Base-by-base conservation (phyloP, 2,797 vertebrate genomes). In the Ciconia nigra region DNA sequence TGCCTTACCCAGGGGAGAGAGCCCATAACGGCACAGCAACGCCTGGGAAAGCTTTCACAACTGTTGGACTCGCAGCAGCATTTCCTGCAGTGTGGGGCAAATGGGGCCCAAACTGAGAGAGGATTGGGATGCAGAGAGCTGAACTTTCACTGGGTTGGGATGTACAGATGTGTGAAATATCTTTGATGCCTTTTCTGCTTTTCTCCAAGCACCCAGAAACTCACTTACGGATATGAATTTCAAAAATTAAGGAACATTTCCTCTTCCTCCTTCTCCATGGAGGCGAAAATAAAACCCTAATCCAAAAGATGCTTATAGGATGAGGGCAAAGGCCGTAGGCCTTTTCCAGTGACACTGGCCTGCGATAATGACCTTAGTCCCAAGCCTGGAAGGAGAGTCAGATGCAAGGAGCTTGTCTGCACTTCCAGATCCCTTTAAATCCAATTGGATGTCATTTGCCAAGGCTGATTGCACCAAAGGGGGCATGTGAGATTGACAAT, bases 341-440 rank as follows among this genome's bases (percentile, higher is more conserved):
- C 39, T 90, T 80, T 85, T 77, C 37, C 46, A 90, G 51, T 37
- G 20, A 28, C 28, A 20, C 69, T 81, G 39, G 29, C n/a, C 15
- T 3, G 0, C 25, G 74, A 7, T 61, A 82, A n/a, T 26, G 15
- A 42, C 46, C 26, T 72, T 46, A 65, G 26, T 76, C 47, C n/a
- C 47, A 87, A 66, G 31, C 18, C 78, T 63, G 41, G 39, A 87
- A 80, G 12, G 11, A 82, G 15, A 76, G 24, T 61, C 47, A 81
- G 62, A 22, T 72, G 12, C 25, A 74, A 83, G 54, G 33, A 70
- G n/a, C 76, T 92, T 73, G 20, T 87, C 52, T 82, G 31, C 17
- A 35, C 9, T 93, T 91, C 57, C 92, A 46, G 28, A 51, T 78
- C 24, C 39, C 58, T 81, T 90, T 83, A 74, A 93, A 71, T 85